These are phyloP conservation scores for Lutjanus erythropterus DNA, from an alignment of 2,113 vertebrate genomes.

Conservation along the genomic window DNA sequence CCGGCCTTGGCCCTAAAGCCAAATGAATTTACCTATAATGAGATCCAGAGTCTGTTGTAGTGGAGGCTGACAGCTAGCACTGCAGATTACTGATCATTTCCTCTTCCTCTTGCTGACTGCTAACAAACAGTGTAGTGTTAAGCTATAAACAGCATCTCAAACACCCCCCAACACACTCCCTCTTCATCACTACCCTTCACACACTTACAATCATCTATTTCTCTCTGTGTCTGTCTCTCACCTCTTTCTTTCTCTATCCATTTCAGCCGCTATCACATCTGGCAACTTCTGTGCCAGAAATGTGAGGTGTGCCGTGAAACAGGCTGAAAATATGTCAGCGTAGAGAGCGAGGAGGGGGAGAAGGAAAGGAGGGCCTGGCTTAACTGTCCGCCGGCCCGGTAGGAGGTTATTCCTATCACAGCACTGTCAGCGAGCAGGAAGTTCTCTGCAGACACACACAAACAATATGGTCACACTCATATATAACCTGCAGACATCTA, in stretches of 20 bases:
- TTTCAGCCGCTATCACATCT: constrained; percentile 55
- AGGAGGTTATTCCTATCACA: constrained; percentile 68
- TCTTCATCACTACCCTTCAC: constrained; percentile 27
- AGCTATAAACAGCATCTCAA: constrained; percentile 55
- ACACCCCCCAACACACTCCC: not conserved
- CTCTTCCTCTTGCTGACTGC: constrained; percentile 37
- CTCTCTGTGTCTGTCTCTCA: constrained; percentile 22
- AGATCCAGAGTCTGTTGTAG: constrained; percentile 63
- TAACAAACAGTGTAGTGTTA: constrained; percentile 40
- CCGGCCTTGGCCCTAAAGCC: too few relatives aligned
- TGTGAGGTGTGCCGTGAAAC: constrained; percentile 44
- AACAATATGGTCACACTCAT: constrained; percentile 14
- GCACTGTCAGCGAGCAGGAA: constrained; percentile 74
- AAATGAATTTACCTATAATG: constrained; percentile 70
- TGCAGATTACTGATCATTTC: constrained; percentile 73
- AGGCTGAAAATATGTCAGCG: constrained; percentile 39
- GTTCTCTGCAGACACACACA: constrained; percentile 50
- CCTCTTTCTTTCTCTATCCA: constrained; percentile 20
- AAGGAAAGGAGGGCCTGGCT: constrained; percentile 45
- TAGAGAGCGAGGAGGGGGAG: constrained; percentile 11
- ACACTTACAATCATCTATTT: not conserved
- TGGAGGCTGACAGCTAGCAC: constrained; percentile 54
- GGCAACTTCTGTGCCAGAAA: constrained; percentile 57
- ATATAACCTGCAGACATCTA: constrained; percentile 35
- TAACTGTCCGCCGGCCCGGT: constrained; percentile 8